Evolutionary conservation across 2,113 vertebrate species (phyloP), one percentile per base, ranked within the genome.

Genomic region (Procavia capensis): DNA sequence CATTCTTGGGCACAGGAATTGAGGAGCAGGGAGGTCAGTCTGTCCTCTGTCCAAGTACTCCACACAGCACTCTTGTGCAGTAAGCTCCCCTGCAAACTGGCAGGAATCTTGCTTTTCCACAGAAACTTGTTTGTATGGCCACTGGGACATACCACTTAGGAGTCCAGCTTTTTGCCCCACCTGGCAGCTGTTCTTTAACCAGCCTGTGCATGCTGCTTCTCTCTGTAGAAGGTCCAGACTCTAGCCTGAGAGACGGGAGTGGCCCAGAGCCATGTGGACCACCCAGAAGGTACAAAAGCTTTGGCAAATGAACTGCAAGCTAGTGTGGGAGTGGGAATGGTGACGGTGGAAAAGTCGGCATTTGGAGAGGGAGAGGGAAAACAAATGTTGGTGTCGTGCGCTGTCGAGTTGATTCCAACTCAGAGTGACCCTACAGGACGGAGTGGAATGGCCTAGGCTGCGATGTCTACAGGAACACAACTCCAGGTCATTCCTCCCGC

Each of bases 241-340:
- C 6, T 7, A 91, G 90, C 81, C 84, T 88, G 54, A 64, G 72
- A 54, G 31, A 22, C 0, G 59, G 41, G 70, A 85, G 87, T 7
- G 61, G 43, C 66, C 43, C 50, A 61, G 70, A 79, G 57, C 31
- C 66, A 14, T 6, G 13, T 1, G 70, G 85, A 85, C 70, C 90
- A 90, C 72, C 68, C 76, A 31, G 72, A 72, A 95, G 79, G 63
- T 81, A 39, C 81, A 85, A 88, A 86, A 22, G 47, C 75, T 63
- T 83, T 59, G 57, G 87, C 70, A 68, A 82, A 22, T 59, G 39
- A 36, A 68, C 64, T 10, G 41, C 7, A 39, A 63, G 54, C 24
- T 41, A 5, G 70, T 7, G 29, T 9, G 59, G 4, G 3, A 22
- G 20, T 50, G 54, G 36, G 36, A n/a, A 57, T 25, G 25, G n/a